Evolutionary conservation across 2,888 invertebrate genomes (phyloP).

Genomic region (Acholoe squamosa): DNA sequence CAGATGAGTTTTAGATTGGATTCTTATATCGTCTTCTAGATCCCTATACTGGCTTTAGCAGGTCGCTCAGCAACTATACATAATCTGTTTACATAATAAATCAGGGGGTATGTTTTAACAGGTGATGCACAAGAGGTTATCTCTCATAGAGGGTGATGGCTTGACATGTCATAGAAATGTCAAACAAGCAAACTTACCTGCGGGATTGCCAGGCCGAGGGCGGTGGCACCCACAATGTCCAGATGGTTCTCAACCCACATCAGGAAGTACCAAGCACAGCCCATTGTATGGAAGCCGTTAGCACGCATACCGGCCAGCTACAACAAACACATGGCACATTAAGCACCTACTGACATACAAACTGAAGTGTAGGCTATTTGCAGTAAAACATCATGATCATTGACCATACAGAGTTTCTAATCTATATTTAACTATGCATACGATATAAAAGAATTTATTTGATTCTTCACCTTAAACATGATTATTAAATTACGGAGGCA

Average conservation of each 20-base stretch:
- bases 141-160: too few species aligned
- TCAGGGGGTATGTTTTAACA: too few species aligned
- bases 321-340: background rate
- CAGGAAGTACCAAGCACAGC: slow-evolving; percentile 75
- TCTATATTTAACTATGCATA: too few species aligned
- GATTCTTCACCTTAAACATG: too few species aligned
- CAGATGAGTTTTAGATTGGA: background rate
- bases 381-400: background rate
- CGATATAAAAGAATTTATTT: too few species aligned
- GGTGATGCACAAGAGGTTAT: too few species aligned
- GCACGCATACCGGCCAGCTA: slow-evolving; percentile 12
- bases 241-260: slow-evolving; percentile 76
- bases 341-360: background rate
- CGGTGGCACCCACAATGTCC: slow-evolving; percentile 78
- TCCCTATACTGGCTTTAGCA: background rate
- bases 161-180: too few species aligned
- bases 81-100: too few species aligned
- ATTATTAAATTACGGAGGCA: too few species aligned
- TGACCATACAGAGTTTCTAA: too few species aligned
- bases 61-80: too few species aligned
- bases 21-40: background rate
- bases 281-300: slow-evolving; percentile 72
- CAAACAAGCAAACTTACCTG: slow-evolving; percentile 72
- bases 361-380: background rate
- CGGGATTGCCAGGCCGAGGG: slow-evolving; percentile 78